A percentile compares a stretch with the other conserved stretches of the same genome.
Conservation (phyloP, 2,113 vertebrate genomes). For the Sigmodon hispidus region DNA sequence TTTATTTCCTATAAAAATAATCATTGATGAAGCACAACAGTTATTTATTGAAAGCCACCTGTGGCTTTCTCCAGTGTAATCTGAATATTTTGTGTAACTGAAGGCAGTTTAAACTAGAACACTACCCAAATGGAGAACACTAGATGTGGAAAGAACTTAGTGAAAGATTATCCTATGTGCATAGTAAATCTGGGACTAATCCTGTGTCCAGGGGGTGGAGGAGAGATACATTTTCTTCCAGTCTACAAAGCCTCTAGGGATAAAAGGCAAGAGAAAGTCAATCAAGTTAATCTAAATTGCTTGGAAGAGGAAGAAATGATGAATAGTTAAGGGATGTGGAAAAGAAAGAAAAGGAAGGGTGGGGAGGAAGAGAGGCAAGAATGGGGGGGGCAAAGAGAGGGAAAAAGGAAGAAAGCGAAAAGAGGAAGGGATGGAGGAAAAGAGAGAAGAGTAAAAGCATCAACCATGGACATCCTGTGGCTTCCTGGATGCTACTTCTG, state of each 20-base stretch:
- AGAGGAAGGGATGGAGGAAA: too few relatives aligned
- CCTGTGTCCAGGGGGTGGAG: neutral
- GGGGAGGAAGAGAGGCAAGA: too few relatives aligned
- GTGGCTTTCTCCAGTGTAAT: neutral
- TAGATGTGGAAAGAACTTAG: neutral
- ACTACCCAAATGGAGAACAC: neutral
- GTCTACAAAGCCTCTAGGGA: neutral
- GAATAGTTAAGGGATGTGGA: neutral
- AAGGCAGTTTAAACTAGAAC: neutral
- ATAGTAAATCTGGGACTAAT: neutral
- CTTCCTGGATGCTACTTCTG: neutral
- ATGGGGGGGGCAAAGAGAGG: accelerated
- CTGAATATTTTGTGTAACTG: neutral
- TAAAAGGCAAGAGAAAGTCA: neutral
- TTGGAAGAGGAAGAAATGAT: neutral
- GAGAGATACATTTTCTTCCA: neutral
- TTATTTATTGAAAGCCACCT: neutral
- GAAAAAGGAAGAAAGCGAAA: too few relatives aligned
- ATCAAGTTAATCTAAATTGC: neutral
- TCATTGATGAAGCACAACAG: neutral
- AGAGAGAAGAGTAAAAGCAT: too few relatives aligned
- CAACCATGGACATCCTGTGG: neutral
- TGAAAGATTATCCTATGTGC: neutral
- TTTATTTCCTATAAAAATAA: neutral
- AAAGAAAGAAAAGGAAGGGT: neutral